Evolutionary conservation across 2,888 invertebrate genomes (phyloP).

Genomic region (Hyalella azteca): DNA sequence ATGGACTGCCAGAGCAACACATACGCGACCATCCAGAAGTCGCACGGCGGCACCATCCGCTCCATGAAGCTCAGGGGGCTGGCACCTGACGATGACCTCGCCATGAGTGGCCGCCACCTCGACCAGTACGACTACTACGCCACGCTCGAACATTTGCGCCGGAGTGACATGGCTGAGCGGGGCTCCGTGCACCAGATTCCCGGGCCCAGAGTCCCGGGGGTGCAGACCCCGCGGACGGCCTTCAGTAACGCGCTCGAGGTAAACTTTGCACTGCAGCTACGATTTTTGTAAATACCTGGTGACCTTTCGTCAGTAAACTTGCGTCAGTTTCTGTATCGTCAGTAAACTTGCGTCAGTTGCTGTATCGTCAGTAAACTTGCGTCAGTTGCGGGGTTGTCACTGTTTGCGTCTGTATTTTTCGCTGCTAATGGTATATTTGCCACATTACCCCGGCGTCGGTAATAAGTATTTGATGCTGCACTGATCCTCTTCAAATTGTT

Average conservation of each 20-base stretch:
- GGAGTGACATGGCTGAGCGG: slow-evolving; percentile 25
- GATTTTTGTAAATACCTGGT: too few species aligned
- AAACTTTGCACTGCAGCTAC: too few species aligned
- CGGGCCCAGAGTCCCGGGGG: slow-evolving; percentile 54
- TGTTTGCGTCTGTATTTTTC: too few species aligned
- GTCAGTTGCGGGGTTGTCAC: too few species aligned
- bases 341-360: too few species aligned
- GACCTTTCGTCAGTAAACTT: too few species aligned
- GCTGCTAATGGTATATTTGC: too few species aligned
- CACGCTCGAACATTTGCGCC: slow-evolving; percentile 51
- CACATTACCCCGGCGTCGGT: too few species aligned
- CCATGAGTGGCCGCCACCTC: slow-evolving; percentile 47
- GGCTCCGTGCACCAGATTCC: slow-evolving; percentile 33
- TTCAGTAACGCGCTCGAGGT: slow-evolving; percentile 35
- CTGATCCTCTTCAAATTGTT: too few species aligned
- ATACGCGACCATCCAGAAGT: slow-evolving; percentile 75
- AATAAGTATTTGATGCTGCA: too few species aligned
- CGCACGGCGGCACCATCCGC: slow-evolving; percentile 56
- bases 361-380: too few species aligned
- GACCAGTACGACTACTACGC: slow-evolving; percentile 57
- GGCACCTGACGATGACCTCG: slow-evolving; percentile 38
- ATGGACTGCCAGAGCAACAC: slow-evolving; percentile 71
- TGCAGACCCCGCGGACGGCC: slow-evolving; percentile 48
- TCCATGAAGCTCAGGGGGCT: slow-evolving; percentile 52
- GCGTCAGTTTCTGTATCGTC: too few species aligned